Evolutionary conservation across 1,140 invertebrate species (phyloP).

Genomic region (Nasonia giraulti): DNA sequence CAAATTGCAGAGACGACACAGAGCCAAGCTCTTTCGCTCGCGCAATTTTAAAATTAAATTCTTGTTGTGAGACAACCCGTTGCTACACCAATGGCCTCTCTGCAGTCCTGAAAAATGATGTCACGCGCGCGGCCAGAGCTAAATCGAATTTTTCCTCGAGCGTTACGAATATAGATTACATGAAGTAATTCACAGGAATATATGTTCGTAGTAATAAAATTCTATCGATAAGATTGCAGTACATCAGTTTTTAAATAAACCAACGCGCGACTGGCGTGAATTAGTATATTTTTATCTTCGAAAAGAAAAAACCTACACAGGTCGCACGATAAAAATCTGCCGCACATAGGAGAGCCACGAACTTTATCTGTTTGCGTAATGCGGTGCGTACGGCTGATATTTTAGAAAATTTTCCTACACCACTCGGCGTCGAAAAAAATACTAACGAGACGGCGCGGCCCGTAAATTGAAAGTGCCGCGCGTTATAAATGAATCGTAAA

Average conservation of each 20-base stretch:
- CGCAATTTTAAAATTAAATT: no score
- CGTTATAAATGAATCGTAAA: background rate
- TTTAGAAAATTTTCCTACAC: background rate
- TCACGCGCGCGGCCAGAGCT: no score
- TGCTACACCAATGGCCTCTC: no score
- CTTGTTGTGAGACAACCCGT: no score
- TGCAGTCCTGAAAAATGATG: no score
- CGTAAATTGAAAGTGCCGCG: background rate
- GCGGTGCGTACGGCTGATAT: background rate
- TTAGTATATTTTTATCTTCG: background rate
- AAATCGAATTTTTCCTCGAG: background rate
- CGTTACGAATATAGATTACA: background rate
- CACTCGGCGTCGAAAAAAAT: background rate
- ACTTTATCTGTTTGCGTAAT: constrained; percentile 2
- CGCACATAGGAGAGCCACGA: background rate
- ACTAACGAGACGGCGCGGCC: background rate
- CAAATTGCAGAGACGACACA: background rate
- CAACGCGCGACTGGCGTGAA: background rate
- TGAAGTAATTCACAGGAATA: background rate
- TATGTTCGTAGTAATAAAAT: background rate
- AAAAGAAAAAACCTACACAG: background rate
- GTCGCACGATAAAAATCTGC: background rate
- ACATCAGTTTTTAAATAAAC: background rate
- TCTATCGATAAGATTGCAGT: background rate
- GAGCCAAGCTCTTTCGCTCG: no score